phyloP scores from a whole-genome alignment of 1,140 invertebrate species.

The Drosophila bocqueti region DNA sequence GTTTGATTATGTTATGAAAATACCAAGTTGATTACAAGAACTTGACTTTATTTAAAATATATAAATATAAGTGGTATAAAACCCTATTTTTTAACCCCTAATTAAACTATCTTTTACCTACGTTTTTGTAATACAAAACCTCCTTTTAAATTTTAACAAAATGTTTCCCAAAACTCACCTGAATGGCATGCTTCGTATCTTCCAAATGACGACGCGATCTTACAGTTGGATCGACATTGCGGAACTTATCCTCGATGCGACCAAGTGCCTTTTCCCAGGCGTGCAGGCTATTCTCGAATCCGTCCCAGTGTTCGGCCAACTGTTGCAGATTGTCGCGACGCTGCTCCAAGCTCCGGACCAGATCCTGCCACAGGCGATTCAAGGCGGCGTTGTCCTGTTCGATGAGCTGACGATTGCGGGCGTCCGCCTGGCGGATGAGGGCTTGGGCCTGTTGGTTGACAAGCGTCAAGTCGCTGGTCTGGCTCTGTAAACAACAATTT shows the following conservation, averaged over 20 bases:
- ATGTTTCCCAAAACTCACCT: slow-evolving; percentile 86
- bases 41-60: no score
- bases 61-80: no score
- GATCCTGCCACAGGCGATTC: slow-evolving; percentile 90
- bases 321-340: slow-evolving; percentile 88
- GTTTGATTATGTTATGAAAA: no score
- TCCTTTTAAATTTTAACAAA: no score
- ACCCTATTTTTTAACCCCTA: background rate
- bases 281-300: slow-evolving; percentile 90
- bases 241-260: slow-evolving; percentile 89
- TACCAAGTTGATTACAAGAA: no score
- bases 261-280: slow-evolving; percentile 88
- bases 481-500: slow-evolving; percentile 64
- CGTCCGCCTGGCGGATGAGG: slow-evolving; percentile 88
- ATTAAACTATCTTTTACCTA: background rate
- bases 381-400: slow-evolving; percentile 88
- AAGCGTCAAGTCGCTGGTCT: slow-evolving; percentile 74
- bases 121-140: background rate
- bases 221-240: slow-evolving; percentile 90
- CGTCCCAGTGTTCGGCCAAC: slow-evolving; percentile 91
- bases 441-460: slow-evolving; percentile 89
- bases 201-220: slow-evolving; percentile 90
- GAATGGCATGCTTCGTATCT: slow-evolving; percentile 89
- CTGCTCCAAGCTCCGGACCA: slow-evolving; percentile 89
- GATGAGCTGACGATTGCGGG: slow-evolving; percentile 87